These are phyloP conservation scores for Seriola rivoliana DNA, from an alignment of 2,113 vertebrate genomes.

Conservation along the genomic window DNA sequence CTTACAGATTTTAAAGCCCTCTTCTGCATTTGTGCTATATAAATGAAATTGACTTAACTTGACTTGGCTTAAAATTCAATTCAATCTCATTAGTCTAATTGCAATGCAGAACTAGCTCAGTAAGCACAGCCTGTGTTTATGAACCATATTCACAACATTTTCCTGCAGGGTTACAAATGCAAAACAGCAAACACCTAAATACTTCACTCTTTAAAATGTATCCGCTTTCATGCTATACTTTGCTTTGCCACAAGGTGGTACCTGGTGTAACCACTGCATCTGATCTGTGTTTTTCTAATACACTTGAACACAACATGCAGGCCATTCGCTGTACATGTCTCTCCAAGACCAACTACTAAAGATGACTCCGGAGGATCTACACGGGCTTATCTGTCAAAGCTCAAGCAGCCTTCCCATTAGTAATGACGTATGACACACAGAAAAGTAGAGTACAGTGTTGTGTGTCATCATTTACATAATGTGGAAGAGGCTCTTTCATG, in stretches of 20 bases:
- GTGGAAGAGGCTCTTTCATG: conserved; percentile 30
- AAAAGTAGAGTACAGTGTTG: conserved; percentile 28
- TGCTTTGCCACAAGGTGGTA: conserved; percentile 58
- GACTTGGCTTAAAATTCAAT: conserved; percentile 2
- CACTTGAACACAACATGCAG: conserved; percentile 25
- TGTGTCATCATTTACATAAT: conserved; percentile 48
- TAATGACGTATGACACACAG: not conserved
- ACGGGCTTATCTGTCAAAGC: not conserved
- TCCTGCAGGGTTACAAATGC: conserved; percentile 33
- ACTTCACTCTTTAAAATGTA: conserved; percentile 12
- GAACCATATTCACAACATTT: conserved; percentile 21
- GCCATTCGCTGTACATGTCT: conserved; percentile 1
- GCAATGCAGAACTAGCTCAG: not conserved
- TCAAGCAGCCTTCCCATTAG: conserved; percentile 19
- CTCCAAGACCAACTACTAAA: conserved; percentile 17
- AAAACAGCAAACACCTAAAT: conserved; percentile 34
- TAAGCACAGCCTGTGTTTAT: conserved; percentile 21
- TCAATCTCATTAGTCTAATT: conserved; percentile 7
- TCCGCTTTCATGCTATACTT: conserved; percentile 16
- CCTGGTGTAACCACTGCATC: conserved; percentile 10
- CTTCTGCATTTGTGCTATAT: not conserved
- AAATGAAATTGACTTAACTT: conserved; percentile 16
- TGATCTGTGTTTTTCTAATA: conserved; percentile 13
- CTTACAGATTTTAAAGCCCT: not conserved
- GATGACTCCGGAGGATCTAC: not conserved